phyloP scores from a whole-genome alignment of 2,797 vertebrate species.

The Muscicapa striata region DNA sequence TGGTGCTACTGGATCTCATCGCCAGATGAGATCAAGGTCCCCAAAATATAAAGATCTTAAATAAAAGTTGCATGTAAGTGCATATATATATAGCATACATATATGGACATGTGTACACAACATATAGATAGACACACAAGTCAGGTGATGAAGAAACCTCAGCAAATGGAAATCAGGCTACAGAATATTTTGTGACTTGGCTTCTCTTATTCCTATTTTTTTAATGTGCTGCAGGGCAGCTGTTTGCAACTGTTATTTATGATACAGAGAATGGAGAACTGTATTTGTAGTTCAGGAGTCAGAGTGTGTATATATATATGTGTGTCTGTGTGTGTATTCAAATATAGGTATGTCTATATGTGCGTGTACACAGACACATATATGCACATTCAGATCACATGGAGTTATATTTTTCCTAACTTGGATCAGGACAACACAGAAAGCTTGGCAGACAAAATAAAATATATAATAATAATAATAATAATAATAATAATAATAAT shows the following conservation, averaged over 20 bases:
- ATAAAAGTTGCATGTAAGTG: neutral
- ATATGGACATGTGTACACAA: accelerated
- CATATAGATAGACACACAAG: neutral
- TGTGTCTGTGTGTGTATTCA: neutral
- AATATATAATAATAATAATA: neutral
- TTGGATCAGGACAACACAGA: neutral
- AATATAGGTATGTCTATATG: too few species aligned
- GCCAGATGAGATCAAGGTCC: neutral
- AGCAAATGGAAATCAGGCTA: neutral
- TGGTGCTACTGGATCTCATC: constrained; percentile 56
- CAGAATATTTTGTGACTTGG: neutral
- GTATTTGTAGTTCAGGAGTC: neutral
- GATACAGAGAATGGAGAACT: neutral
- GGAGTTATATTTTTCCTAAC: neutral
- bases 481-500: too few species aligned
- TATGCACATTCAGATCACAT: neutral
- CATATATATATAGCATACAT: accelerated
- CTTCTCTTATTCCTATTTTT: neutral
- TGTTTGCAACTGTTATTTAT: neutral
- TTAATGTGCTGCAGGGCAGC: neutral
- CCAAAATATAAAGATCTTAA: neutral
- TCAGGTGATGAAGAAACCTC: neutral
- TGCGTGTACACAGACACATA: neutral
- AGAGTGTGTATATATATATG: accelerated
- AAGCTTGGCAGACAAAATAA: constrained; percentile 11